Evolutionary conservation across 2,888 invertebrate genomes (phyloP).

Genomic region (Xestobium rufovillosum): DNA sequence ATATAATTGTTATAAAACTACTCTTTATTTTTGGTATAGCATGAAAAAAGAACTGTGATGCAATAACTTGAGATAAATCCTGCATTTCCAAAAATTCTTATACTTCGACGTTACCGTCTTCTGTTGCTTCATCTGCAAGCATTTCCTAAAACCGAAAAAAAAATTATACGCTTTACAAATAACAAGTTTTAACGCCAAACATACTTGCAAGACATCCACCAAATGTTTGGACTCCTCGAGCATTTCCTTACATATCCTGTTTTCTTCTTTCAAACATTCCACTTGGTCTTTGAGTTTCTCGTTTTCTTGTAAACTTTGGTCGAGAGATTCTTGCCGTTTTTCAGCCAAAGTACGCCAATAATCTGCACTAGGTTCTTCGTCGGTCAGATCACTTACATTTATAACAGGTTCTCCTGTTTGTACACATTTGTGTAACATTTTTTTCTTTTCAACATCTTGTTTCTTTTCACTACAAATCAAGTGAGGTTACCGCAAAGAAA

Average conservation of each 20-base stretch:
- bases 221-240: constrained; percentile 66
- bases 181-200: constrained; percentile 11
- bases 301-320: constrained; percentile 68
- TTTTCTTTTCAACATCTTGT: constrained; percentile 36
- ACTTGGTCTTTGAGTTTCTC: constrained; percentile 50
- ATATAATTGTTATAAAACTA: too few relatives aligned
- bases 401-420: constrained; percentile 54
- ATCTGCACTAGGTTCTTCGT: constrained; percentile 57
- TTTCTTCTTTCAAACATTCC: constrained; percentile 50
- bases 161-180: not conserved
- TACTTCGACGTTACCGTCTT: too few relatives aligned
- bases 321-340: constrained; percentile 61
- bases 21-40: too few relatives aligned
- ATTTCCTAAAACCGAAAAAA: constrained; percentile 5
- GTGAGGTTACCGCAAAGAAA: too few relatives aligned
- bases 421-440: constrained; percentile 51
- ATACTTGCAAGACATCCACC: constrained; percentile 67
- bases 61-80: too few relatives aligned
- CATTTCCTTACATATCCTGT: constrained; percentile 60
- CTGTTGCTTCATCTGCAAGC: not conserved
- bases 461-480: too few relatives aligned
- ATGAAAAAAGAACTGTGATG: too few relatives aligned
- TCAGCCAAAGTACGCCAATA: constrained; percentile 74
- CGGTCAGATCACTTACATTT: constrained; percentile 61
- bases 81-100: too few relatives aligned